Evolutionary conservation across 2,113 vertebrate species (phyloP).

Genomic region (Acanthochromis polyacanthus): DNA sequence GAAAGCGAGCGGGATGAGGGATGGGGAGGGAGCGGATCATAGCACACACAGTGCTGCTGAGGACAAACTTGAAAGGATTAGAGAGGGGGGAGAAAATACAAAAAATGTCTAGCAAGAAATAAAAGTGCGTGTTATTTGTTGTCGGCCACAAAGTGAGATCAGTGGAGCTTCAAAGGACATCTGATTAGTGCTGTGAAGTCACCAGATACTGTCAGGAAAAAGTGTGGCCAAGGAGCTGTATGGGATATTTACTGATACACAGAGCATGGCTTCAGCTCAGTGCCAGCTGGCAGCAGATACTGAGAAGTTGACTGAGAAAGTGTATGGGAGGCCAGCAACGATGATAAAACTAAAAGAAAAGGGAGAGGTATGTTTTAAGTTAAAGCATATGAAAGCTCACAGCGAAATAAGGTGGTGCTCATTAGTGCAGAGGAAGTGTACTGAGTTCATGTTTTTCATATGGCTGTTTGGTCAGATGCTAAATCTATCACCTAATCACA

Average conservation of each 20-base stretch:
- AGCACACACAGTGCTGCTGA: slow-evolving; percentile 51
- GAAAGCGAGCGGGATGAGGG: slow-evolving; percentile 60
- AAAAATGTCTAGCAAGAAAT: slow-evolving; percentile 78
- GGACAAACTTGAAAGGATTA: slow-evolving; percentile 78
- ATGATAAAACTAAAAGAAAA: slow-evolving; percentile 35
- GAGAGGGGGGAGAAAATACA: slow-evolving; percentile 37
- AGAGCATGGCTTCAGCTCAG: slow-evolving; percentile 36
- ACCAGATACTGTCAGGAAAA: slow-evolving; percentile 79
- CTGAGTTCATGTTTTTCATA: slow-evolving; percentile 21
- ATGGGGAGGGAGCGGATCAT: slow-evolving; percentile 46
- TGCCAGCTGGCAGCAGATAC: slow-evolving; percentile 68
- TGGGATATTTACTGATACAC: slow-evolving; percentile 76
- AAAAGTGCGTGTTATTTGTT: slow-evolving; percentile 87
- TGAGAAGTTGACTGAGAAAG: slow-evolving; percentile 34
- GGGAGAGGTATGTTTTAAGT: slow-evolving; percentile 52
- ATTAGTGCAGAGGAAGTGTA: slow-evolving; percentile 34
- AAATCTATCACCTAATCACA: slow-evolving; percentile 13
- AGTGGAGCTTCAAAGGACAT: slow-evolving; percentile 89
- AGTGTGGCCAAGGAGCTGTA: slow-evolving; percentile 63
- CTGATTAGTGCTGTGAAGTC: slow-evolving; percentile 87
- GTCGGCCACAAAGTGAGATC: slow-evolving; percentile 88
- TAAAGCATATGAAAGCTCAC: slow-evolving; percentile 37
- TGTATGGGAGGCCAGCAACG: slow-evolving; percentile 27
- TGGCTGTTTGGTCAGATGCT: slow-evolving; percentile 21
- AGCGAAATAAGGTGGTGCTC: slow-evolving; percentile 50